Evolutionary conservation across 2,113 vertebrate genomes (phyloP).

Genomic region (rat (Rattus norvegicus)): DNA sequence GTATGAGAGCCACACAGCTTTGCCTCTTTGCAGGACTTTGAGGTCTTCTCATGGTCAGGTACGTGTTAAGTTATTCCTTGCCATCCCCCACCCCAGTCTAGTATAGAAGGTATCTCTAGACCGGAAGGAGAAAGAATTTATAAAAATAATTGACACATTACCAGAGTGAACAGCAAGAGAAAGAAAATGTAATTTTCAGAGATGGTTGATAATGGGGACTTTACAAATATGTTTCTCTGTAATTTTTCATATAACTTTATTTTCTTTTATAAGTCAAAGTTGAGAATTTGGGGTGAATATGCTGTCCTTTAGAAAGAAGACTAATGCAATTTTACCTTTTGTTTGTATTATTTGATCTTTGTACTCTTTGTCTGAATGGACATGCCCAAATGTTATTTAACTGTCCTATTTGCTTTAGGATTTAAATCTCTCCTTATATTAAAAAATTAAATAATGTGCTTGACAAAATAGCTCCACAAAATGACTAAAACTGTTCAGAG

Average conservation of each 20-base stretch:
- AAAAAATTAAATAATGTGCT: background rate
- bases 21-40: background rate
- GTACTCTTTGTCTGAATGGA: background rate
- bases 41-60: background rate
- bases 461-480: background rate
- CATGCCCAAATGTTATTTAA: background rate
- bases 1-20: background rate
- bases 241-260: background rate
- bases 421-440: conserved; percentile 10
- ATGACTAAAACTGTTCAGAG: background rate
- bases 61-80: background rate
- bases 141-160: background rate
- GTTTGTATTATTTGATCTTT: background rate
- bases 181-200: conserved; percentile 2
- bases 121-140: background rate
- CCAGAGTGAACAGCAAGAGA: background rate
- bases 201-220: background rate
- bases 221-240: background rate
- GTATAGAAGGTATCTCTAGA: background rate
- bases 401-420: conserved; percentile 13
- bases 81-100: background rate
- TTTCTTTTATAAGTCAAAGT: background rate
- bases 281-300: background rate
- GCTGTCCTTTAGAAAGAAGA: background rate
- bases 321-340: background rate